phyloP scores from a whole-genome alignment of 2,113 vertebrate species.

The Megaleporinus macrocephalus region DNA sequence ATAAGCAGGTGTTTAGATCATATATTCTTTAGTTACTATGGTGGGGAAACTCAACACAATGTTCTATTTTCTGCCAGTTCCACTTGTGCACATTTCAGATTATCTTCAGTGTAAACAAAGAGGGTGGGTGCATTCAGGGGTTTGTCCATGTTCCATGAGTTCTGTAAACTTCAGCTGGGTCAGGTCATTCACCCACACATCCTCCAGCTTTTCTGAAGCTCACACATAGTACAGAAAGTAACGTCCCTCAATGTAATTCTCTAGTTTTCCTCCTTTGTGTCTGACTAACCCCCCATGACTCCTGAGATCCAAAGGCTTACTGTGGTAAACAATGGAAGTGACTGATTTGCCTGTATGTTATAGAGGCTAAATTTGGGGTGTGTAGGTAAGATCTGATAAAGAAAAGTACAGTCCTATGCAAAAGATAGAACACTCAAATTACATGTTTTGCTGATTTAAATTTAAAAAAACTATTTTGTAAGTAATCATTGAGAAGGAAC shows the following conservation, averaged over 20 bases:
- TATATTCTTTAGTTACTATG: slow-evolving; percentile 39
- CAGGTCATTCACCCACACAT: not conserved
- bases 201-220: not conserved
- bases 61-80: slow-evolving; percentile 40
- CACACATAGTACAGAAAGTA: too few relatives aligned
- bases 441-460: too few relatives aligned
- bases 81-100: slow-evolving; percentile 28
- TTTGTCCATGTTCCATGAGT: slow-evolving; percentile 8
- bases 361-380: too few relatives aligned
- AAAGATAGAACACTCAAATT: too few relatives aligned
- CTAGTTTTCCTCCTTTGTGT: too few relatives aligned
- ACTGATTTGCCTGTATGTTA: too few relatives aligned
- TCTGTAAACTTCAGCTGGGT: slow-evolving; percentile 11
- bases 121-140: not conserved
- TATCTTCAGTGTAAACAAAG: slow-evolving; percentile 54
- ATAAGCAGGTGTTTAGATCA: slow-evolving; percentile 52
- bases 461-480: too few relatives aligned
- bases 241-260: too few relatives aligned
- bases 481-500: too few relatives aligned
- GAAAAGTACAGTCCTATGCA: too few relatives aligned
- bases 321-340: not conserved
- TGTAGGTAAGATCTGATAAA: too few relatives aligned
- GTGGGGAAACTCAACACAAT: slow-evolving; percentile 52
- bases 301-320: not conserved
- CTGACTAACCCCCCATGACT: not conserved